Evolutionary conservation across 2,113 vertebrate genomes (phyloP), one percentile per base, ranked within the genome.

Genomic region (Chamaetylas fuelleborni): DNA sequence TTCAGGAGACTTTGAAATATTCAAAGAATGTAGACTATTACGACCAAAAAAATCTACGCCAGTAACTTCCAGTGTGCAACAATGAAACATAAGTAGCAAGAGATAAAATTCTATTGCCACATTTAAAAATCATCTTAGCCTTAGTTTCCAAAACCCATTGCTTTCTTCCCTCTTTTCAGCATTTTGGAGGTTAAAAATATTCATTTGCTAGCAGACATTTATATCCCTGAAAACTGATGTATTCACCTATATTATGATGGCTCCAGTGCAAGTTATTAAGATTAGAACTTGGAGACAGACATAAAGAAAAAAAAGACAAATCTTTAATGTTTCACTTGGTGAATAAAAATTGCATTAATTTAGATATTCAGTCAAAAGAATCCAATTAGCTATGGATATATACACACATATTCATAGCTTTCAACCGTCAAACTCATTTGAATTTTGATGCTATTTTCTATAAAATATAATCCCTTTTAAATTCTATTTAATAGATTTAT

Each of bases 381-480:
- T 93, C 92, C 88, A 90, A 84, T 96, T 90, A 95, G 88, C 86
- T 67, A 88, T 69, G 88, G 88, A 88, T 90, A 94, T 73, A 95
- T 66, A 78, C 19, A 70, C 67, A 86, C 64, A 94, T 58, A 86
- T 70, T 96, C 94, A 88, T 51, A 96, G 71, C 67, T 95, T 93
- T 94, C 89, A 94, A 91, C 88, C 60, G 83, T 56, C 79, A 47
- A 11, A 40, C 19, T 88, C 42, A 79, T 82, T 83, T 90, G 43
- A 95, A 92, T 95, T 88, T 76, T 78, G 53, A 86, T 88, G 53
- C 34, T 81, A 45, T 93, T 92, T 94, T 90, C 88, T 93, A 61
- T 56, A 86, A 90, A 90, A 86, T 60, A 84, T 29, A 93, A 94
- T 86, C 60, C 69, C 47, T 84, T 95, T 93, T 65, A 90, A 60